phyloP scores from a whole-genome alignment of 2,888 invertebrate genomes.

The Myathropa florea region DNA sequence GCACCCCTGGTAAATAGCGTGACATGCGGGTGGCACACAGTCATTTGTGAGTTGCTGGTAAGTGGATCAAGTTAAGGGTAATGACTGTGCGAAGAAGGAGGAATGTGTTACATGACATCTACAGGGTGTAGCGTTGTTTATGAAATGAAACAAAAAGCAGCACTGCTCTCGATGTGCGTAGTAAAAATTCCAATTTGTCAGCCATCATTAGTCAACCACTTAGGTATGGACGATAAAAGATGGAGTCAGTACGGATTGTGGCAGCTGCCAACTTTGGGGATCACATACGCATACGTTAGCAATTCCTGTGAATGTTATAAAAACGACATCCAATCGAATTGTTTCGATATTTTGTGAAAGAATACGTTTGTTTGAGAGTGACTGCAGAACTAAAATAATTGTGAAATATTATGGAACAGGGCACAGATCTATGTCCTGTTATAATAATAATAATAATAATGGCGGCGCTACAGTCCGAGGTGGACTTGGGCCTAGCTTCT shows the following conservation, averaged over 20 bases:
- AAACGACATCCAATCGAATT: not conserved
- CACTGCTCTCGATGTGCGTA: not conserved
- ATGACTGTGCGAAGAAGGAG: conserved; percentile 25
- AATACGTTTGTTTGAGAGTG: not conserved
- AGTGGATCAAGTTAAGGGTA: conserved; percentile 59
- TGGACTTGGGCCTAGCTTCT: too few relatives aligned
- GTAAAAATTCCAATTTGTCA: conserved; percentile 50
- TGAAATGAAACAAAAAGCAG: not conserved
- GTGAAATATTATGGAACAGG: too few relatives aligned
- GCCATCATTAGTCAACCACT: conserved; percentile 28
- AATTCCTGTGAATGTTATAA: not conserved
- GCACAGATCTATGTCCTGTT: too few relatives aligned
- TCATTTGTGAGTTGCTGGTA: conserved; percentile 33
- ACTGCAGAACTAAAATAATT: too few relatives aligned
- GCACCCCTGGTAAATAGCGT: conserved; percentile 37
- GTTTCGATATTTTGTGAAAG: not conserved
- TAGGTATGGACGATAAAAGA: not conserved
- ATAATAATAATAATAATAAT: too few relatives aligned
- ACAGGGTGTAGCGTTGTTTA: conserved; percentile 5
- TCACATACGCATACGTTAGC: not conserved
- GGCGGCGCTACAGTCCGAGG: too few relatives aligned
- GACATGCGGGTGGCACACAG: conserved; percentile 52
- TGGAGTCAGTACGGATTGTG: not conserved
- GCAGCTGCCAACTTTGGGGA: not conserved
- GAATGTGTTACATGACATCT: conserved; percentile 15